Evolutionary conservation across 2,888 invertebrate genomes (phyloP).

Genomic region (Lasioglossum pauxillum): DNA sequence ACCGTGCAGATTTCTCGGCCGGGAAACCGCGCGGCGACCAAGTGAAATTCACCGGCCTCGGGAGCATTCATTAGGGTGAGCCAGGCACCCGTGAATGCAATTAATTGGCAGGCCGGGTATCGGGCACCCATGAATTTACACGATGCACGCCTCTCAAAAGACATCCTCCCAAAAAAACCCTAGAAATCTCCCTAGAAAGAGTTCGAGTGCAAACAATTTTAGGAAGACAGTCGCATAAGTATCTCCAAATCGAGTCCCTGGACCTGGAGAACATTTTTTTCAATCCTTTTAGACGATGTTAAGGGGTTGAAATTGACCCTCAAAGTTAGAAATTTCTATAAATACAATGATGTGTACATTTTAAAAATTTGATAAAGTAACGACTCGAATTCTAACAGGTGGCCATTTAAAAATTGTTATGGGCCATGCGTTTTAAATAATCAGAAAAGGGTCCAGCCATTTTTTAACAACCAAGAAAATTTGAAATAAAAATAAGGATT

Average conservation of each 20-base stretch:
- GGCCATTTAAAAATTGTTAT: too few relatives aligned
- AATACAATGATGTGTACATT: too few relatives aligned
- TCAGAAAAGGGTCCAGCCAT: too few relatives aligned
- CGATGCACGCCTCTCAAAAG: neutral
- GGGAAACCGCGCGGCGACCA: conserved; percentile 21
- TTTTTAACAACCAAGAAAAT: neutral
- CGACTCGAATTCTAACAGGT: too few relatives aligned
- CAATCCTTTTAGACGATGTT: too few relatives aligned
- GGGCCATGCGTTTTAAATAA: too few relatives aligned
- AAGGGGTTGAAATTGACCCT: too few relatives aligned
- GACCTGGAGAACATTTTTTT: too few relatives aligned
- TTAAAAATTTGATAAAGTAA: too few relatives aligned
- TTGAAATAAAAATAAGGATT: neutral
- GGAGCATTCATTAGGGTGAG: conserved; percentile 62
- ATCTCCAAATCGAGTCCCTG: neutral
- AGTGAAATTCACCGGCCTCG: conserved; percentile 29
- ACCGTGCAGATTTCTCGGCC: conserved; percentile 38
- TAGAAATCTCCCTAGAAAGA: neutral
- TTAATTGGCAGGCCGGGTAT: conserved; percentile 53
- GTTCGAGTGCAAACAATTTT: neutral
- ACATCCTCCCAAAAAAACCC: too few relatives aligned
- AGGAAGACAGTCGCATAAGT: neutral
- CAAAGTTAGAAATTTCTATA: too few relatives aligned
- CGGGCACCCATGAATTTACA: neutral
- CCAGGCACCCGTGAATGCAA: conserved; percentile 46